phyloP scores from a whole-genome alignment of 2,888 invertebrate species.

The Dicyrtomina minuta region DNA sequence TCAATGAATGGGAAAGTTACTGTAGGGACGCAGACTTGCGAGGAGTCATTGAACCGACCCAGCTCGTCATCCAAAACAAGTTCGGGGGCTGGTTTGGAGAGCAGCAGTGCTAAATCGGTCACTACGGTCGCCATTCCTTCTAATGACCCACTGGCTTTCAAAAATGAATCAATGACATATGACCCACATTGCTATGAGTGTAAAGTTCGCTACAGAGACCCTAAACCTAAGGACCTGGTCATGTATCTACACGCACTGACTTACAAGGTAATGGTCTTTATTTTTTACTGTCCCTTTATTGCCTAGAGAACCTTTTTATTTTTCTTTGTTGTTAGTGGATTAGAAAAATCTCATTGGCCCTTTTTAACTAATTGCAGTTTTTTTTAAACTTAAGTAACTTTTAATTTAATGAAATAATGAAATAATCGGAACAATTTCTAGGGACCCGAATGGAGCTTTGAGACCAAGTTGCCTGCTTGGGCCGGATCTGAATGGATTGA shows the following conservation, averaged over 20 bases:
- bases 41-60: constrained; percentile 61
- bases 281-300: not conserved
- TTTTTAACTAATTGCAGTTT: no score
- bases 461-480: constrained; percentile 78
- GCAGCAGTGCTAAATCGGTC: constrained; percentile 8
- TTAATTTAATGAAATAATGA: no score
- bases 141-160: constrained; percentile 60
- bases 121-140: not conserved
- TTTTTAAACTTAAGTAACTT: no score
- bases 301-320: not conserved
- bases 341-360: no score
- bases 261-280: constrained; percentile 66
- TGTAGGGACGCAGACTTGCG: constrained; percentile 83
- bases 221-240: constrained; percentile 84
- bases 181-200: constrained; percentile 92
- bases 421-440: no score
- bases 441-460: constrained; percentile 94
- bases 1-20: constrained; percentile 64
- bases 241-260: constrained; percentile 97
- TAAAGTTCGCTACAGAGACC: constrained; percentile 86
- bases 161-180: constrained; percentile 71
- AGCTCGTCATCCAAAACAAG: constrained; percentile 26
- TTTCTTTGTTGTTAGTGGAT: constrained; percentile 13
- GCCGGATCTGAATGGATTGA: constrained; percentile 82
- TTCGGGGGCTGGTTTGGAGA: constrained; percentile 15